Base-by-base conservation (phyloP, 2,113 vertebrate genomes). In the Embiotoca jacksoni region DNA sequence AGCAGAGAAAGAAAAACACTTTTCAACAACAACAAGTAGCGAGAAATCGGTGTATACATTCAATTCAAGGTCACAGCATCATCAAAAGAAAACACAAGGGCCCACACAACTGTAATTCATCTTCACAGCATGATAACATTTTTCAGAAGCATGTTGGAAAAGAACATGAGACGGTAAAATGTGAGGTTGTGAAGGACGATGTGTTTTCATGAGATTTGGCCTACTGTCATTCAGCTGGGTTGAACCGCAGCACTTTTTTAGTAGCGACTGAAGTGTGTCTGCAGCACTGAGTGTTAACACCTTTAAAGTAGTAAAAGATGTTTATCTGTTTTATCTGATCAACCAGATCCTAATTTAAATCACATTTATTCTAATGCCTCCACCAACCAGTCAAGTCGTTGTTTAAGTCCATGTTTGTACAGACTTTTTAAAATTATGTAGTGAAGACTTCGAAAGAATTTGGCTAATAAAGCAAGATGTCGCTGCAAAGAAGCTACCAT, bases 61-160 rank as follows among this genome's bases (percentile, higher is more conserved):
- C 7, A 69, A 44, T 71, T 74, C 82, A 91, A 90, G 86, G 86
- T 71, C 72, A 75, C 23, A 41, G 59, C 37, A 7, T 31, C 5
- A 59, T 72, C 6, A 70, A 60, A 59, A 62, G 59, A 64, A 74
- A 72, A 49, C 14, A 13, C 30, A 31, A 77, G 78, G 47, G 62
- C 56, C 74, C 46, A 75, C 44, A 63, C 53, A 57, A 2, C 41
- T 58, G 32, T 7, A 60, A 32, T 64, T 35, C 36, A 66, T 52
- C 32, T 49, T 60, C 55, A 70, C 7, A 41, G 41, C 14, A 2
- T 14, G 7, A 13, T 3, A 3, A 14, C 31, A 54, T 37, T 57
- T 13, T 69, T 75, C 50, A 47, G 52, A 65, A 47, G 63, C 32
- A 47, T 53, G 41, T 36, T 4, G 37, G 47, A 53, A 52, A 23